Conservation (phyloP, 2,888 invertebrate species). For the Ophioninae sp. region DNA sequence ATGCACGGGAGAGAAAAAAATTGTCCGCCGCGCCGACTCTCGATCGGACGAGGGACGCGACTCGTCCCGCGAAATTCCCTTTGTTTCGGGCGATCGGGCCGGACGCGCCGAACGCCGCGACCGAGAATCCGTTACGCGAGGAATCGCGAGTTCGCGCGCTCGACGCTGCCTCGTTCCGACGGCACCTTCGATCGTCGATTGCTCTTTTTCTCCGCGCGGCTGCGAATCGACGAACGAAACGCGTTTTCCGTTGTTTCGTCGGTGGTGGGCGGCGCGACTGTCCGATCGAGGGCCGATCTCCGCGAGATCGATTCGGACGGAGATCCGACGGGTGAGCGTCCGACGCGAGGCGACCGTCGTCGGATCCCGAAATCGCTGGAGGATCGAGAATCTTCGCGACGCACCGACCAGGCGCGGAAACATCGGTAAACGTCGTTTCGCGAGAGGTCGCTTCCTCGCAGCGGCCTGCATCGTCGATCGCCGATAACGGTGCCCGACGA, state of each 20-base stretch:
- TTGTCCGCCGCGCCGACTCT: constrained; percentile 31
- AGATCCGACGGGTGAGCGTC: background rate
- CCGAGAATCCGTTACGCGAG: background rate
- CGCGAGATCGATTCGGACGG: background rate
- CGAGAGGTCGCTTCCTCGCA: background rate
- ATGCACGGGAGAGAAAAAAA: constrained; percentile 41
- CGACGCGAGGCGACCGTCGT: background rate
- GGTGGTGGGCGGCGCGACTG: background rate
- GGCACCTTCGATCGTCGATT: no score
- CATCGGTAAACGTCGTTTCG: background rate
- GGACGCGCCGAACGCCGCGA: background rate
- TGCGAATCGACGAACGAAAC: no score
- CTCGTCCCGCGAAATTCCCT: constrained; percentile 33
- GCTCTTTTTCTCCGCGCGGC: no score
- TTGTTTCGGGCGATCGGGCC: background rate
- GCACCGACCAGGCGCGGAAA: background rate
- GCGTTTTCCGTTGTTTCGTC: no score
- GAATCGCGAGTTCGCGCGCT: no score
- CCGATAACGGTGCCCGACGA: background rate
- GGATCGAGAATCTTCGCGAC: constrained; percentile 14
- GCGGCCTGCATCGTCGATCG: background rate
- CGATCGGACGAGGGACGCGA: constrained; percentile 24
- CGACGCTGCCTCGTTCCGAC: no score
- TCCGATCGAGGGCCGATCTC: background rate
- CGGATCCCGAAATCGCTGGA: constrained; percentile 19